Conservation (phyloP, 2,797 vertebrate species). For the Pseudochromis fuscus region DNA sequence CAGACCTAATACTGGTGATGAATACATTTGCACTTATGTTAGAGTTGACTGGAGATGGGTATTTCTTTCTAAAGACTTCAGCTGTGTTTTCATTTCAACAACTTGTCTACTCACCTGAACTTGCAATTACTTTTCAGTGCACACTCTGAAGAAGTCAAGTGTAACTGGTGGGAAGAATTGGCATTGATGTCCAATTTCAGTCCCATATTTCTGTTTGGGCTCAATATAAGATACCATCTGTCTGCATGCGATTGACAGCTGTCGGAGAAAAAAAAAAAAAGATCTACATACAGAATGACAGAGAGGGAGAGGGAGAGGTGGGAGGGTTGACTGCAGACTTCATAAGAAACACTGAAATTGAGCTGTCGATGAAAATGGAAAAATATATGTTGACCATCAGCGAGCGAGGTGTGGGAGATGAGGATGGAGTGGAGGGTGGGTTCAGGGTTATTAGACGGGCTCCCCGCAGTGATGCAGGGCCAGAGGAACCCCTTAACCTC, state of each 20-base stretch:
- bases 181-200: conserved; percentile 38
- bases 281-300: not conserved
- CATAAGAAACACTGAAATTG: conserved; percentile 1
- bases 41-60: not conserved
- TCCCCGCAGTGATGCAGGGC: conserved; percentile 23
- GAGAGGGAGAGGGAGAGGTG: not conserved
- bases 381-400: conserved; percentile 20
- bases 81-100: conserved; percentile 12
- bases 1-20: not conserved
- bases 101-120: not conserved
- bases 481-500: conserved; percentile 47
- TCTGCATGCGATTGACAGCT: conserved; percentile 50
- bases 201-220: conserved; percentile 17
- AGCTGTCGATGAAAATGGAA: conserved; percentile 8
- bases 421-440: conserved; percentile 26
- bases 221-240: conserved; percentile 46
- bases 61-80: not conserved
- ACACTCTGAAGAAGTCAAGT: conserved; percentile 3
- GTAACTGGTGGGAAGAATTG: conserved; percentile 27
- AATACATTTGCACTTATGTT: conserved; percentile 13
- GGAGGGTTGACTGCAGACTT: not conserved
- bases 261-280: conserved; percentile 16
- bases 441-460: conserved; percentile 41
- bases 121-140: conserved; percentile 6
- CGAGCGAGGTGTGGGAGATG: conserved; percentile 25